phyloP scores from a whole-genome alignment of 2,113 vertebrate species.

The Syngnathus scovelli region DNA sequence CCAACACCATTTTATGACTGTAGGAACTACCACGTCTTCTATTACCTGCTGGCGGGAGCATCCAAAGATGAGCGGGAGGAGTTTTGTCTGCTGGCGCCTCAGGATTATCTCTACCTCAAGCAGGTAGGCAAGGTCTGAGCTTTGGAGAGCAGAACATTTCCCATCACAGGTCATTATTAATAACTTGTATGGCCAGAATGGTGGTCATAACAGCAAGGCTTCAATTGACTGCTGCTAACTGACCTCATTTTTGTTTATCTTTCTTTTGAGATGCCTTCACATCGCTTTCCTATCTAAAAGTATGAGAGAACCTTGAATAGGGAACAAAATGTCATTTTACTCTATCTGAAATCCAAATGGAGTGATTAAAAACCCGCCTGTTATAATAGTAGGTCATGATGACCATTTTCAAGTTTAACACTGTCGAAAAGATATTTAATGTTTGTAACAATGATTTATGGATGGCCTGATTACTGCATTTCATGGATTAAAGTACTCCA shows the following conservation, averaged over 20 bases:
- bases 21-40: slow-evolving; percentile 97
- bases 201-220: neutral
- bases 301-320: neutral
- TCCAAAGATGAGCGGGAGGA: slow-evolving; percentile 81
- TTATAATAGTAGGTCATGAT: neutral
- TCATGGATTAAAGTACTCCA: too few species aligned
- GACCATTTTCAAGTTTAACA: neutral
- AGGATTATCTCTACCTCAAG: slow-evolving; percentile 95
- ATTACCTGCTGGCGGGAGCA: slow-evolving; percentile 87
- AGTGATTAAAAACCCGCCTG: neutral
- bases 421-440: neutral
- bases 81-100: slow-evolving; percentile 81
- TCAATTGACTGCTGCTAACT: neutral
- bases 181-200: too few species aligned
- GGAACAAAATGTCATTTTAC: neutral
- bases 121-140: slow-evolving; percentile 73
- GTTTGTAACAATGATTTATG: neutral
- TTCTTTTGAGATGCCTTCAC: neutral
- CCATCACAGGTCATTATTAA: neutral
- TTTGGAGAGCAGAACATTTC: neutral
- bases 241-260: neutral
- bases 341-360: neutral
- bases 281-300: neutral
- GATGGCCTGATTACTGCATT: neutral
- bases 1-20: neutral